Conservation (phyloP, 2,888 invertebrate genomes). For the Drosophila kambysellisi region DNA sequence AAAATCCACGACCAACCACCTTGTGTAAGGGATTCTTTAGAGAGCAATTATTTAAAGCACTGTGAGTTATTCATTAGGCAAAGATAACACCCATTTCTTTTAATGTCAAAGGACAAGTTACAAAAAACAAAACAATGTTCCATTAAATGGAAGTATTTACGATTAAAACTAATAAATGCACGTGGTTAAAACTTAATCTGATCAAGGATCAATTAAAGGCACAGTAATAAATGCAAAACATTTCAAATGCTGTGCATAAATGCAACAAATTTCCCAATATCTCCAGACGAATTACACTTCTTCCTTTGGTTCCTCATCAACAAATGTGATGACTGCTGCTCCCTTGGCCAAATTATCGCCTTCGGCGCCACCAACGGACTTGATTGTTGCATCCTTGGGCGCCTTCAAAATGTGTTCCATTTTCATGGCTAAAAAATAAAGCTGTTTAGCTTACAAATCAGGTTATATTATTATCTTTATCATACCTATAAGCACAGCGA, state of each 20-base stretch:
- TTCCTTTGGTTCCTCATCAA: constrained; percentile 67
- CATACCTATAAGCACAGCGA: constrained; percentile 93
- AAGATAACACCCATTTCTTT: constrained; percentile 32
- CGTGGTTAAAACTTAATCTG: constrained; percentile 40
- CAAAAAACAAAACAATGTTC: constrained; percentile 37
- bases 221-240: constrained; percentile 32
- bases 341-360: constrained; percentile 95
- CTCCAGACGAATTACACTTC: not conserved
- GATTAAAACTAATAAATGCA: constrained; percentile 79
- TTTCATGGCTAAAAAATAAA: constrained; percentile 94
- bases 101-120: constrained; percentile 44
- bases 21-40: not conserved
- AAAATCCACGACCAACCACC: not conserved
- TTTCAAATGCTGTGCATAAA: constrained; percentile 64
- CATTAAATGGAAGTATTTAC: constrained; percentile 63
- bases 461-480: not conserved
- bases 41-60: not conserved
- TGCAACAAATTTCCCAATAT: constrained; percentile 71
- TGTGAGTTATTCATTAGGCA: constrained; percentile 5
- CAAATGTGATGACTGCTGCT: constrained; percentile 87
- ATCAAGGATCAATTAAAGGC: constrained; percentile 16
- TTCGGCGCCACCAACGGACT: constrained; percentile 89
- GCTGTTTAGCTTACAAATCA: not conserved
- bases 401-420: constrained; percentile 99
- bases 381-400: constrained; percentile 91